phyloP scores from a whole-genome alignment of 1,140 invertebrate species.

The Amphibalanus amphitrite region DNA sequence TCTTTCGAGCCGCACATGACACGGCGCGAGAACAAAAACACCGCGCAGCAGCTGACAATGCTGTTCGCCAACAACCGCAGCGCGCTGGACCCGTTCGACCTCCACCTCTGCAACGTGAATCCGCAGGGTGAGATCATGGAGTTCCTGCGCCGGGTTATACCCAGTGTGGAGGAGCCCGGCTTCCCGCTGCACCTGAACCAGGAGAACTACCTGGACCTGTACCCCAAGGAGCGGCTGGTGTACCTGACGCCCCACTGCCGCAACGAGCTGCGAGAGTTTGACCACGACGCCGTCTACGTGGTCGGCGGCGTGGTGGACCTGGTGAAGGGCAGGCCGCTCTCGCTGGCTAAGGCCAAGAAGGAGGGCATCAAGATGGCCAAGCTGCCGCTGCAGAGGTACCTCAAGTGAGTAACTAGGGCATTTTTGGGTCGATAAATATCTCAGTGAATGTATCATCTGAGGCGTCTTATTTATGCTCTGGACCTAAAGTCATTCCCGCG shows the following conservation, averaged over 20 bases:
- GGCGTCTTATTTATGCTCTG: too few relatives aligned
- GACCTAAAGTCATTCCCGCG: too few relatives aligned
- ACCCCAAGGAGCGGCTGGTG: conserved; percentile 58
- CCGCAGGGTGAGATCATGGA: conserved; percentile 32
- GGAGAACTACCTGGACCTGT: conserved; percentile 64
- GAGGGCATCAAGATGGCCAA: conserved; percentile 55
- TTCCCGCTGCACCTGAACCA: conserved; percentile 53
- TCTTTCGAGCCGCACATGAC: conserved; percentile 61
- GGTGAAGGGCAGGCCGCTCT: conserved; percentile 47
- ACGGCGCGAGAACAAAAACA: conserved; percentile 41
- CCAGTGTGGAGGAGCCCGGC: conserved; percentile 42
- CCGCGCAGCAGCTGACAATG: conserved; percentile 51
- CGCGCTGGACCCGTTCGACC: conserved; percentile 51
- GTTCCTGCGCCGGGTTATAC: conserved; percentile 41
- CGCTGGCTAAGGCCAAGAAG: conserved; percentile 68
- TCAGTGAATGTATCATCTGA: too few relatives aligned
- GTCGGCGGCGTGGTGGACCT: conserved; percentile 76
- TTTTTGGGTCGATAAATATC: too few relatives aligned
- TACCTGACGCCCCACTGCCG: conserved; percentile 70
- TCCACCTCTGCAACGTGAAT: conserved; percentile 54
- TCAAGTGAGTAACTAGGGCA: not conserved
- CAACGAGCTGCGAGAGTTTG: conserved; percentile 43
- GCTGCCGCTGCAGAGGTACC: conserved; percentile 57
- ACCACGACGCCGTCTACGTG: conserved; percentile 64
- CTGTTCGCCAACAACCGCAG: conserved; percentile 48